phyloP scores from a whole-genome alignment of 1,140 invertebrate species.

The Pseudoatta argentina region DNA sequence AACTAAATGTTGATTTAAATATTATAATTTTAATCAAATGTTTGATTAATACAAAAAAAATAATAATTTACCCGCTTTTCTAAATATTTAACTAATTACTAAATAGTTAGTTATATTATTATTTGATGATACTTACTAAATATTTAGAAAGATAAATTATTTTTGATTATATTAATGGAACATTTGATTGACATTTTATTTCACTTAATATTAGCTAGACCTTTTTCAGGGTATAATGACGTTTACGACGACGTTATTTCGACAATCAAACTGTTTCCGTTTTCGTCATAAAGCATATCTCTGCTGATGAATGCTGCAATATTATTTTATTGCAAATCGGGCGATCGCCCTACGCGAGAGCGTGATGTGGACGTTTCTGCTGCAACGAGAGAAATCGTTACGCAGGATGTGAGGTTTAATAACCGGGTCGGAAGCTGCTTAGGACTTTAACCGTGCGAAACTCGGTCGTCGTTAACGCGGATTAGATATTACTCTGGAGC shows the following conservation, averaged over 20 bases:
- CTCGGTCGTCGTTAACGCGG: constrained; percentile 53
- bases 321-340: constrained; percentile 51
- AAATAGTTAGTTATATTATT: no score
- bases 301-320: background rate
- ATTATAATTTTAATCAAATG: no score
- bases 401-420: constrained; percentile 66
- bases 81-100: no score
- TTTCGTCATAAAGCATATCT: background rate
- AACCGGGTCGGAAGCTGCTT: constrained; percentile 63
- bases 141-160: no score
- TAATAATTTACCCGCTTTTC: no score
- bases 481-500: constrained; percentile 47
- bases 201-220: no score
- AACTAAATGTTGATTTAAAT: no score
- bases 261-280: background rate
- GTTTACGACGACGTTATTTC: background rate
- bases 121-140: no score
- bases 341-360: constrained; percentile 35
- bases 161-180: no score
- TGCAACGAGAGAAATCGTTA: constrained; percentile 63
- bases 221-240: background rate
- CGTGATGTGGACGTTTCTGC: constrained; percentile 26
- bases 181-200: no score
- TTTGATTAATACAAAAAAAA: no score
- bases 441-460: constrained; percentile 66